These are phyloP conservation scores for Leptinotarsa lineolata DNA, from an alignment of 1,140 invertebrate species.

Conservation along the genomic window DNA sequence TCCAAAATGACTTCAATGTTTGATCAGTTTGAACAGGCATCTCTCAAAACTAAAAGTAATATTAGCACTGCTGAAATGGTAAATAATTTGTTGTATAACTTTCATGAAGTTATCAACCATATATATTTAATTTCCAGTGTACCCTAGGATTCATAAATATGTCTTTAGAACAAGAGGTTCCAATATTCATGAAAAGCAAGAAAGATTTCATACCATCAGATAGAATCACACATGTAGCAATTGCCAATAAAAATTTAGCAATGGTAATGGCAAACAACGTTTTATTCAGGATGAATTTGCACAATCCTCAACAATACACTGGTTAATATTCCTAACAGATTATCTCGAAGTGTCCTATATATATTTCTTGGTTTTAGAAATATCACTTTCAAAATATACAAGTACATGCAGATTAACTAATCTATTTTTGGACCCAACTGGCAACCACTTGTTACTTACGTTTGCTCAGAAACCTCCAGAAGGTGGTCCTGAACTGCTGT, in stretches of 20 bases:
- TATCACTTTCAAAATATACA: constrained; percentile 64
- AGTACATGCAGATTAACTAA: constrained; percentile 68
- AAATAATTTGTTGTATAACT: constrained; percentile 1
- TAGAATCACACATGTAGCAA: constrained; percentile 75
- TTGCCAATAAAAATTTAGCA: constrained; percentile 81
- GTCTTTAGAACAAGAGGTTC: constrained; percentile 70
- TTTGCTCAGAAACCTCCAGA: constrained; percentile 68
- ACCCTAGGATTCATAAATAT: constrained; percentile 71
- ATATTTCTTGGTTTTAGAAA: constrained; percentile 58
- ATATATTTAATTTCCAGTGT: constrained; percentile 44
- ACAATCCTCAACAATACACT: constrained; percentile 75
- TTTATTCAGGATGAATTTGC: constrained; percentile 81
- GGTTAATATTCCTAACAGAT: constrained; percentile 59
- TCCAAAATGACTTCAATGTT: constrained; percentile 48
- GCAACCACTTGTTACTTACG: constrained; percentile 80
- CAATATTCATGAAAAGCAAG: constrained; percentile 79
- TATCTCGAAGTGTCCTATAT: not conserved
- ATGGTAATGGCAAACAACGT: constrained; percentile 83
- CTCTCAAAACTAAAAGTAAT: constrained; percentile 40
- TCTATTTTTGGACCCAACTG: constrained; percentile 85
- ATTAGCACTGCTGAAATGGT: constrained; percentile 45
- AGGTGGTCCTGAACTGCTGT: constrained; percentile 77
- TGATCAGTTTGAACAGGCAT: constrained; percentile 52
- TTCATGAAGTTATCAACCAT: not conserved
- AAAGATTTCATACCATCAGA: constrained; percentile 79